Conservation (phyloP, 2,888 invertebrate species). For the Cataglyphis livida region DNA sequence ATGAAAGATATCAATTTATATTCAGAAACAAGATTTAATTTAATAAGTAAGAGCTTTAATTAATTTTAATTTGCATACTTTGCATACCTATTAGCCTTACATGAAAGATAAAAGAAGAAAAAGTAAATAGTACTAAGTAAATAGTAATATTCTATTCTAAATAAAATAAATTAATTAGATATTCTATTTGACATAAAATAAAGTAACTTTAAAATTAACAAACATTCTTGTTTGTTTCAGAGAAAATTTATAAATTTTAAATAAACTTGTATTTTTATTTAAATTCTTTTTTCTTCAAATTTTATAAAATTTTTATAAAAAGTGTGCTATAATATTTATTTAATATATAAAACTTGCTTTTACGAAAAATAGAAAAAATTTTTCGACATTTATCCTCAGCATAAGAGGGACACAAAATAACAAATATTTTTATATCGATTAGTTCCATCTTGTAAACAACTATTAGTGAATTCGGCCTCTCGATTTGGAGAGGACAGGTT, state of each 20-base stretch:
- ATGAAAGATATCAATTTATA: background rate
- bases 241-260: background rate
- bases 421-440: slow-evolving; percentile 13
- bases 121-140: too few species aligned
- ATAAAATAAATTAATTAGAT: slow-evolving; percentile 3
- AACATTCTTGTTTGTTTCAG: background rate
- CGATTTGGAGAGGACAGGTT: background rate
- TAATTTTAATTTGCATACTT: background rate
- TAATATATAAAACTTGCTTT: background rate
- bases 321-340: background rate
- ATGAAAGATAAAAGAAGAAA: background rate
- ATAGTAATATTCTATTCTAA: background rate
- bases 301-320: background rate
- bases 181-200: background rate
- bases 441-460: background rate
- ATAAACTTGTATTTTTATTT: background rate
- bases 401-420: background rate
- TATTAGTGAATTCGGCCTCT: slow-evolving; percentile 23
- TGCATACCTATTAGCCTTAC: background rate
- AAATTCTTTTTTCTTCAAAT: background rate
- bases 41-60: background rate
- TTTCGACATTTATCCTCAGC: background rate
- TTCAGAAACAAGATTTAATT: background rate
- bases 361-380: background rate
- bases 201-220: background rate